Percentiles rank a stretch among this genome's conserved stretches.
Conservation (phyloP, 2,797 vertebrate species). For the Ctenochaetus hawaiiensis region DNA sequence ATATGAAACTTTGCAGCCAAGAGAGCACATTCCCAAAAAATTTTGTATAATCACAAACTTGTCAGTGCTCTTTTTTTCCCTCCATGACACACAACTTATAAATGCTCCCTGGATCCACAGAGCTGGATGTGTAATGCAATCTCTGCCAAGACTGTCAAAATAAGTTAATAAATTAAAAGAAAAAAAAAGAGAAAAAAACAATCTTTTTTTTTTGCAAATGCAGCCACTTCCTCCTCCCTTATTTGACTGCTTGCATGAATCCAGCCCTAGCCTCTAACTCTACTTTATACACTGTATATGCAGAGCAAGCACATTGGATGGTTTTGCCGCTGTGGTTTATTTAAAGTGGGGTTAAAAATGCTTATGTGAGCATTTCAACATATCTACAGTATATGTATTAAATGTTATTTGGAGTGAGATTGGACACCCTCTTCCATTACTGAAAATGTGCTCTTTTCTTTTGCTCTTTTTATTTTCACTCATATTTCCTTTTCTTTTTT, state of each 20-base stretch:
- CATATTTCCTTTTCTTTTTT: too few species aligned
- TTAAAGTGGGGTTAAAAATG: conserved; percentile 3
- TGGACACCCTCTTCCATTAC: conserved; percentile 17
- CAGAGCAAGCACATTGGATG: not conserved
- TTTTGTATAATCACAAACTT: conserved; percentile 34
- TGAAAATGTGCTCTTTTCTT: not conserved
- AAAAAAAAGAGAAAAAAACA: not conserved
- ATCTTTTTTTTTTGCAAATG: conserved; percentile 25
- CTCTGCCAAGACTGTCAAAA: conserved; percentile 18
- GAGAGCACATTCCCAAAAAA: conserved; percentile 15
- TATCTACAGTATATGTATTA: not conserved
- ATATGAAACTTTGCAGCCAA: conserved; percentile 28
- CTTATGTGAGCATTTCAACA: conserved; percentile 2
- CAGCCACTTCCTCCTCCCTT: not conserved
- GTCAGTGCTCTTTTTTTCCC: not conserved
- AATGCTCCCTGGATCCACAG: conserved; percentile 19
- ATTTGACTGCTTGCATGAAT: not conserved
- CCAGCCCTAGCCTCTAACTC: conserved; percentile 6
- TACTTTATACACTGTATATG: not conserved
- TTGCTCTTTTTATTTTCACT: too few species aligned
- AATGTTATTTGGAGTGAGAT: not conserved
- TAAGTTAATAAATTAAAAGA: too few species aligned
- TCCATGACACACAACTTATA: conserved; percentile 7
- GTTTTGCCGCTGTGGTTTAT: conserved; percentile 7
- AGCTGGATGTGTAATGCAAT: conserved; percentile 9